Evolutionary conservation across 2,888 invertebrate genomes (phyloP).

Genomic region (Syrphus vitripennis): DNA sequence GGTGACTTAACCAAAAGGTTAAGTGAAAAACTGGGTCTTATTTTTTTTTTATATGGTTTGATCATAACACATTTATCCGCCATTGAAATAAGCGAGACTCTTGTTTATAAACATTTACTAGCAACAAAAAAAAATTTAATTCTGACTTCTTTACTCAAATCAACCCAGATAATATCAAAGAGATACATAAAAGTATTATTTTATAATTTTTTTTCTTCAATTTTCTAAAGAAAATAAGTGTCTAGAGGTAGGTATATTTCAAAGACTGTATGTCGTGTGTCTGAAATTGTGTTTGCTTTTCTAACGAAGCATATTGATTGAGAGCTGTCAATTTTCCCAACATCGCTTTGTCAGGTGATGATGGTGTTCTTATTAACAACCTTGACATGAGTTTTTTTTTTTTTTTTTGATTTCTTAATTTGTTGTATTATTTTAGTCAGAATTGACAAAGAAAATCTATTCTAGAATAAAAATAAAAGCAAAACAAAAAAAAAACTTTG

Average conservation of each 20-base stretch:
- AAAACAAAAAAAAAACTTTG: not conserved
- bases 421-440: not conserved
- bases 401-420: not conserved
- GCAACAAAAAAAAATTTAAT: not conserved
- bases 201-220: not conserved
- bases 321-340: not conserved
- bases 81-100: not conserved
- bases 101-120: not conserved
- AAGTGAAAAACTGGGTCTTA: no score
- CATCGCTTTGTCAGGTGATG: conserved; percentile 1
- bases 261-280: not conserved
- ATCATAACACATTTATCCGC: no score
- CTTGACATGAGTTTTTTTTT: not conserved
- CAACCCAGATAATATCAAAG: not conserved
- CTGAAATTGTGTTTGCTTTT: conserved; percentile 2
- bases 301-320: conserved; percentile 3
- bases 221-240: not conserved
- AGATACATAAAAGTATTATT: not conserved
- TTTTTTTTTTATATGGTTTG: no score
- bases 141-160: not conserved
- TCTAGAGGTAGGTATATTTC: not conserved
- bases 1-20: no score
- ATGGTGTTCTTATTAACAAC: conserved; percentile 1
- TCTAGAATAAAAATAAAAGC: not conserved
- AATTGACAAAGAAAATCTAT: not conserved